A percentile compares a stretch with the other conserved stretches of the same genome.
These are phyloP conservation scores for Tetrapedia diversipes DNA, from an alignment of 2,888 invertebrate species.

Conservation along the genomic window DNA sequence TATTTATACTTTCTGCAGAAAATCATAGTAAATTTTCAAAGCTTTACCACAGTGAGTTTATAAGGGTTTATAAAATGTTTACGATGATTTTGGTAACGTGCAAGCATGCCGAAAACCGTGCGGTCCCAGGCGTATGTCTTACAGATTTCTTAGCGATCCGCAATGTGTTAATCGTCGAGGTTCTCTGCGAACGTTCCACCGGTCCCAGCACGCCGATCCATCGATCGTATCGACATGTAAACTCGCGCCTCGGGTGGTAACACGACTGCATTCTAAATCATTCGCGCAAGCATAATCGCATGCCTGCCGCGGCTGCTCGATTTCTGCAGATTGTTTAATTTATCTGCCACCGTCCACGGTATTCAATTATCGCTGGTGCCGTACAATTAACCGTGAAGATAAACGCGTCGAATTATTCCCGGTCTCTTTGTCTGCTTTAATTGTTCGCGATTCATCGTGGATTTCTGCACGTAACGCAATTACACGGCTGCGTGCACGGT, in stretches of 20 bases:
- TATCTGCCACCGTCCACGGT: conserved; percentile 23
- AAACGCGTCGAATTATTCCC: conserved; percentile 31
- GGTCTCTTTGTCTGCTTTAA: conserved; percentile 10
- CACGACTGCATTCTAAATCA: conserved; percentile 36
- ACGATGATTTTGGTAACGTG: no score
- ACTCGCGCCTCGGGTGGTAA: conserved; percentile 17
- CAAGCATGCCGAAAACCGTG: no score
- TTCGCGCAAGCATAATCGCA: conserved; percentile 17
- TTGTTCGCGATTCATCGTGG: conserved; percentile 20
- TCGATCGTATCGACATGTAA: conserved; percentile 22
- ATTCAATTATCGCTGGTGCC: conserved; percentile 48
- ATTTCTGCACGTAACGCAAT: conserved; percentile 21
- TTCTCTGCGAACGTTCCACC: neutral
- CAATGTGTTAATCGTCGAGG: conserved; percentile 12
- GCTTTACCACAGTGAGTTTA: no score
- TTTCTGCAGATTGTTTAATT: conserved; percentile 42
- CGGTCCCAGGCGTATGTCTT: no score
- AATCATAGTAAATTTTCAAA: no score
- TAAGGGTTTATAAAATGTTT: no score
- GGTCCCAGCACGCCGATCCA: neutral
- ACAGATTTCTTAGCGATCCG: no score
- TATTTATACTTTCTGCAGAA: no score
- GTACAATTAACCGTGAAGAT: conserved; percentile 27
- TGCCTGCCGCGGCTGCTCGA: conserved; percentile 1
- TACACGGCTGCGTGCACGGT: neutral